Evolutionary conservation across 2,797 vertebrate species (phyloP).

Genomic region (Cetoscarus ocellatus): DNA sequence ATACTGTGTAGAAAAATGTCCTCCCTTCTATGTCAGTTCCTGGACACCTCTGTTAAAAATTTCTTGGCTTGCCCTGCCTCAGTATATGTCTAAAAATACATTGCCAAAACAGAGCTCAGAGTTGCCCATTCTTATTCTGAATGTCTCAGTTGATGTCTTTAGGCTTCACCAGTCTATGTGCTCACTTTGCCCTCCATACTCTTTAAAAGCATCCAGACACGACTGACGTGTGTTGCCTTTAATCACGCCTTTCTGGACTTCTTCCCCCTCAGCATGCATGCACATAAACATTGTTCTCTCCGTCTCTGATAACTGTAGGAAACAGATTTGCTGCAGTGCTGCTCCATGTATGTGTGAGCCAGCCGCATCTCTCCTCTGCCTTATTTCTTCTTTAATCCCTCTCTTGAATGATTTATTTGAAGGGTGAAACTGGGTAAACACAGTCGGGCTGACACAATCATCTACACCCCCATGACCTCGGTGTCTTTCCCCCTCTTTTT

Average conservation of each 20-base stretch:
- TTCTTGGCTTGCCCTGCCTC: too few relatives aligned
- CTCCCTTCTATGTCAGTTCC: too few relatives aligned
- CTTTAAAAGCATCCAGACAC: slow-evolving; percentile 11
- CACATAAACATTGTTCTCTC: slow-evolving; percentile 6
- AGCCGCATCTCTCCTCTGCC: slow-evolving; percentile 19
- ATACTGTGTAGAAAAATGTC: too few relatives aligned
- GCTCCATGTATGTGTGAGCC: slow-evolving; percentile 5
- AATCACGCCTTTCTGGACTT: slow-evolving; percentile 16
- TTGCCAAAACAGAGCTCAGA: too few relatives aligned
- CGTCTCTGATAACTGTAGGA: slow-evolving; percentile 30
- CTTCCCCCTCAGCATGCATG: slow-evolving; percentile 1
- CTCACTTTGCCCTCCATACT: too few relatives aligned
- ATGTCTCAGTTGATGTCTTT: too few relatives aligned
- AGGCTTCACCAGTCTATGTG: too few relatives aligned
- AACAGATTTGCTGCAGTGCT: slow-evolving; percentile 49
- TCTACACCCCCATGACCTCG: slow-evolving; percentile 35
- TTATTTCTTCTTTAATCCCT: slow-evolving; percentile 36
- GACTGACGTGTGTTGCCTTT: slow-evolving; percentile 17
- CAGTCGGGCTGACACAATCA: slow-evolving; percentile 39
- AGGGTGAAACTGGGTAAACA: slow-evolving; percentile 60
- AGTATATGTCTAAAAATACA: too few relatives aligned
- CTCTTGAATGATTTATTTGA: slow-evolving; percentile 63
- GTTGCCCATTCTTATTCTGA: too few relatives aligned
- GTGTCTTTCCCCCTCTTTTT: neutral
- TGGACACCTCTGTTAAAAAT: too few relatives aligned